A percentile compares a stretch with the other conserved stretches of the same genome.
These are phyloP conservation scores for Liolophura sinensis DNA, from an alignment of 1,140 invertebrate genomes.

Conservation along the genomic window DNA sequence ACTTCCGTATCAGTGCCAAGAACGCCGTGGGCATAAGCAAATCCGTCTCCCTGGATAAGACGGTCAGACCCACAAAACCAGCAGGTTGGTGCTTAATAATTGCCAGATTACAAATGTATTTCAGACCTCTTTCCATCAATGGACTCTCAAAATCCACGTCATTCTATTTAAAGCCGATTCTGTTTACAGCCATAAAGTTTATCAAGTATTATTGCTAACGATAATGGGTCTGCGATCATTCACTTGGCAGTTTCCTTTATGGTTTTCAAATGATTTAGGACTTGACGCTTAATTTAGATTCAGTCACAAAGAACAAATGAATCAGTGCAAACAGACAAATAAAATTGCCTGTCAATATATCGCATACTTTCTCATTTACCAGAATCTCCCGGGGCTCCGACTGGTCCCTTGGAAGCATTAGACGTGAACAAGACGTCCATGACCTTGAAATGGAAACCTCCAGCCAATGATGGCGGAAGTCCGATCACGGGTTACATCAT, in stretches of 20 bases:
- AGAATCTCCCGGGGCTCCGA: slow-evolving; percentile 87
- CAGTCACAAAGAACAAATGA: no score
- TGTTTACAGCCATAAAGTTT: no score
- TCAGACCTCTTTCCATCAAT: no score
- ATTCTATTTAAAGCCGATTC: no score
- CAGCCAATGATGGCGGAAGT: slow-evolving; percentile 44
- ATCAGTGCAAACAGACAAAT: no score
- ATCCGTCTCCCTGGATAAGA: slow-evolving; percentile 84
- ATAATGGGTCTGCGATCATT: no score
- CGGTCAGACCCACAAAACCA: slow-evolving; percentile 91
- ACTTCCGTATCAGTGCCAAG: slow-evolving; percentile 93
- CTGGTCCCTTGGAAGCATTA: slow-evolving; percentile 87
- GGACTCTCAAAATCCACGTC: no score
- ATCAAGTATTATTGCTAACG: no score
- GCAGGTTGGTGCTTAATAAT: slow-evolving; percentile 81
- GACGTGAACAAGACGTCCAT: slow-evolving; percentile 94
- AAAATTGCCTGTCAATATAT: no score
- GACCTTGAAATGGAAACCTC: slow-evolving; percentile 64
- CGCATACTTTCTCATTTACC: slow-evolving; percentile 26
- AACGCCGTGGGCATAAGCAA: slow-evolving; percentile 96
- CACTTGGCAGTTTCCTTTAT: no score
- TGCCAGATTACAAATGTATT: neutral
- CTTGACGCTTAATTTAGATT: no score
- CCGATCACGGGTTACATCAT: slow-evolving; percentile 53
- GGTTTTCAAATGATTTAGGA: no score